Percentiles rank a stretch among this genome's conserved stretches.
These are phyloP conservation scores for Anguilla marmorata DNA, from an alignment of 2,797 vertebrate species.

Conservation along the genomic window DNA sequence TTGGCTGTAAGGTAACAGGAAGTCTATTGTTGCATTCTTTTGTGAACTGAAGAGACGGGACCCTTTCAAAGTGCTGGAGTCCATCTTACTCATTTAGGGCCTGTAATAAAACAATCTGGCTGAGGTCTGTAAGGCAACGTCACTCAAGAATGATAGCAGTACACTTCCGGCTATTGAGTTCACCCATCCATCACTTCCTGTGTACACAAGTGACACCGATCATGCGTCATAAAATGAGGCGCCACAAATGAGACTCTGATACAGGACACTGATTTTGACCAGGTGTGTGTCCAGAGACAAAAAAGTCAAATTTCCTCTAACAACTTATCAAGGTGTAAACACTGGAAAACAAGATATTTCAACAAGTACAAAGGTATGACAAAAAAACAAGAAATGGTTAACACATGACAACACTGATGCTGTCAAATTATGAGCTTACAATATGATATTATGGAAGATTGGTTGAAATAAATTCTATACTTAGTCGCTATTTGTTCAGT, in stretches of 20 bases:
- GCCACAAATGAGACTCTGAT: background rate
- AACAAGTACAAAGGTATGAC: background rate
- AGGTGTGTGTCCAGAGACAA: background rate
- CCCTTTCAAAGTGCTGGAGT: conserved; percentile 5
- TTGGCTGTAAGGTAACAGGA: background rate
- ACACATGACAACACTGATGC: background rate
- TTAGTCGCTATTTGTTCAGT: background rate
- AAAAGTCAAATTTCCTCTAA: background rate
- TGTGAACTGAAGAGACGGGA: background rate
- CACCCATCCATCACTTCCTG: conserved; percentile 26
- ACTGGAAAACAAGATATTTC: background rate
- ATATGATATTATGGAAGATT: background rate
- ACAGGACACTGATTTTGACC: background rate
- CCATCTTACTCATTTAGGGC: background rate
- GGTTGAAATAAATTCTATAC: background rate
- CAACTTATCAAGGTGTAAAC: background rate
- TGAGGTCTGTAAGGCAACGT: conserved; percentile 39
- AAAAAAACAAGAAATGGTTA: background rate
- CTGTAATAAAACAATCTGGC: conserved; percentile 9
- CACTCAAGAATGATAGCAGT: conserved; percentile 35
- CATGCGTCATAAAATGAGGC: background rate
- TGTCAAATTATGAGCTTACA: background rate
- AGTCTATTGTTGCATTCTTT: background rate
- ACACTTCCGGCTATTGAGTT: conserved; percentile 13
- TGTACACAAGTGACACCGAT: conserved; percentile 5